Conservation (phyloP, 2,797 vertebrate species). For the Rhabdomys pumilio region DNA sequence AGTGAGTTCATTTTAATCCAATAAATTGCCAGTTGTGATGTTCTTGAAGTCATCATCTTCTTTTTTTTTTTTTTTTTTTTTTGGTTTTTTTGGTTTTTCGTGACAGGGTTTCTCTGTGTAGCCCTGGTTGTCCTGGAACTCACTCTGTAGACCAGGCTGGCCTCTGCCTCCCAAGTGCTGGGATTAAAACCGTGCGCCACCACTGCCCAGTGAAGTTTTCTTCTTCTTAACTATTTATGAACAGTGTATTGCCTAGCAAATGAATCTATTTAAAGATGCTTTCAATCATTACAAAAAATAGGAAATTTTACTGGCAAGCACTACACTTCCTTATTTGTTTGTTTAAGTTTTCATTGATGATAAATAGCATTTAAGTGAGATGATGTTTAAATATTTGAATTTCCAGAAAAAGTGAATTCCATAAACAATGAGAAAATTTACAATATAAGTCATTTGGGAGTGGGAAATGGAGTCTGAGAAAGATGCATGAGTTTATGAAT, state of each 20-base stretch:
- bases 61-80: too few relatives aligned
- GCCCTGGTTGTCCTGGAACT: too few relatives aligned
- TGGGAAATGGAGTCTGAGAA: neutral
- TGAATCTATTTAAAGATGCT: neutral
- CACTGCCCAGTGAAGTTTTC: neutral
- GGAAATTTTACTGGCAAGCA: neutral
- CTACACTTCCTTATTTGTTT: conserved; percentile 45
- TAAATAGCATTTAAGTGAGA: neutral
- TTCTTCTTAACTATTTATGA: neutral
- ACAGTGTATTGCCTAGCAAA: neutral
- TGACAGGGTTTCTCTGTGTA: too few relatives aligned
- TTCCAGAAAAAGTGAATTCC: conserved; percentile 29
- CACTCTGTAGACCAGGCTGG: too few relatives aligned
- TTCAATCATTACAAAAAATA: conserved; percentile 2
- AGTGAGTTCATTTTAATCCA: conserved; percentile 29
- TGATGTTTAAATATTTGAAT: conserved; percentile 22
- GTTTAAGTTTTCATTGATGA: conserved; percentile 14
- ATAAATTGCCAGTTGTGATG: conserved; percentile 1
- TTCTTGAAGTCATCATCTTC: conserved; percentile 20
- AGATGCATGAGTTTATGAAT: neutral
- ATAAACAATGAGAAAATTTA: conserved; percentile 1
- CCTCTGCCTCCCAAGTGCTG: too few relatives aligned
- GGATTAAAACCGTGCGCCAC: too few relatives aligned
- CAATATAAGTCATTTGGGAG: neutral
- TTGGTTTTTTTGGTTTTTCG: too few relatives aligned